phyloP scores from a whole-genome alignment of 2,797 vertebrate species.

The Hybognathus amarus region DNA sequence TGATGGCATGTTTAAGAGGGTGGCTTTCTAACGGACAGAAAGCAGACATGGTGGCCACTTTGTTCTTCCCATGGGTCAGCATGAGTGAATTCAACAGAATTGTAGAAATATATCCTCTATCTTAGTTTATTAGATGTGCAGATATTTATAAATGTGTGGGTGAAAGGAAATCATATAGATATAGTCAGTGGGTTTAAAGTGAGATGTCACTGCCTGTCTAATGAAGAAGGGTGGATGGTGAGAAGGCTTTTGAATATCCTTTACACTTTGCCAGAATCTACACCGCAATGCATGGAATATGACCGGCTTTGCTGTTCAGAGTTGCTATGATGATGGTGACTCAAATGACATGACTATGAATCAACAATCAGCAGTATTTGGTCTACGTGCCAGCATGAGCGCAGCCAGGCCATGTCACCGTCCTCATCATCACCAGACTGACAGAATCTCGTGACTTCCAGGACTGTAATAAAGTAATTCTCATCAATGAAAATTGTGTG shows the following conservation, averaged over 20 bases:
- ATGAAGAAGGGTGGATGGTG: not conserved
- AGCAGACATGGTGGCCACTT: conserved; percentile 27
- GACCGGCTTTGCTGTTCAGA: conserved; percentile 24
- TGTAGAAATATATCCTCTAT: conserved; percentile 11
- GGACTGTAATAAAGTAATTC: conserved; percentile 45
- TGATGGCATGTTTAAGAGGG: conserved; percentile 46
- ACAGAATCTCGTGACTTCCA: conserved; percentile 56
- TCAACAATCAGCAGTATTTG: conserved; percentile 32
- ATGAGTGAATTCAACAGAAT: conserved; percentile 13
- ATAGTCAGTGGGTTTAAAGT: not conserved
- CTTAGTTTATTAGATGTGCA: not conserved
- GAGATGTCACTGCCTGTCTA: not conserved
- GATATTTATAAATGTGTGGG: not conserved
- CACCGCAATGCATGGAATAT: not conserved
- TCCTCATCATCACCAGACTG: conserved; percentile 35
- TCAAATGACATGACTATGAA: conserved; percentile 35
- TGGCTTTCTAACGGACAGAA: conserved; percentile 23
- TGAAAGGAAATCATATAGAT: not conserved
- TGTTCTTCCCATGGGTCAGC: conserved; percentile 19
- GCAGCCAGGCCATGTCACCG: conserved; percentile 49
- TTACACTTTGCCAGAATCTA: conserved; percentile 28
- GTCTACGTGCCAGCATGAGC: conserved; percentile 41
- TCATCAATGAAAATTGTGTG: conserved; percentile 28
- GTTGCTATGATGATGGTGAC: conserved; percentile 30
- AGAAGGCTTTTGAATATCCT: not conserved